Percentiles rank a stretch among this genome's conserved stretches.
These are phyloP conservation scores for Scomber japonicus DNA, from an alignment of 2,113 vertebrate species.

Conservation along the genomic window DNA sequence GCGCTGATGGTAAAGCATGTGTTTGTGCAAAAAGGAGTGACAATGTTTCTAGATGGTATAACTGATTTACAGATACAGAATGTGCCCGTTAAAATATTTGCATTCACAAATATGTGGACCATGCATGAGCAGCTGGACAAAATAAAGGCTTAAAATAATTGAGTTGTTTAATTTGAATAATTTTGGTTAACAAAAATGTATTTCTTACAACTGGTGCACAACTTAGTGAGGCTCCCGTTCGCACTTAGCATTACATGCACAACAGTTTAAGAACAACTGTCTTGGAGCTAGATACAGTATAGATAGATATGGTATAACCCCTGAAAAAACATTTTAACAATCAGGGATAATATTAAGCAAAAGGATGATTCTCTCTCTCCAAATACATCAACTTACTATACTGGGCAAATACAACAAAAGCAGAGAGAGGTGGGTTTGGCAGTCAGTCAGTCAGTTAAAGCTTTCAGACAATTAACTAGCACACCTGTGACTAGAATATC, in stretches of 20 bases:
- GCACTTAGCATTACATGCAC: not conserved
- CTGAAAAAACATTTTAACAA: not conserved
- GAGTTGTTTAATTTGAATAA: too few relatives aligned
- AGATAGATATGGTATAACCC: not conserved
- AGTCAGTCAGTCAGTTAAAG: not conserved
- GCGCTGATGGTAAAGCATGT: too few relatives aligned
- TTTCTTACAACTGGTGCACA: not conserved
- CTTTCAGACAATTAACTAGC: slow-evolving; percentile 42
- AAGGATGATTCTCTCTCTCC: too few relatives aligned
- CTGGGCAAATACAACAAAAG: slow-evolving; percentile 48
- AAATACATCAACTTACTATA: slow-evolving; percentile 29
- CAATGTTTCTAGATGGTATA: too few relatives aligned
- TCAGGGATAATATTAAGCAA: too few relatives aligned
- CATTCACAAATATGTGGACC: too few relatives aligned
- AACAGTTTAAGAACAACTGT: slow-evolving; percentile 18
- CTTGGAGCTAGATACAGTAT: not conserved
- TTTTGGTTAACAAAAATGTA: too few relatives aligned
- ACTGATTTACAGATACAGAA: too few relatives aligned
- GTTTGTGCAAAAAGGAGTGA: too few relatives aligned
- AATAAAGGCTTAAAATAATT: too few relatives aligned
- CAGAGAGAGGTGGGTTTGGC: slow-evolving; percentile 10
- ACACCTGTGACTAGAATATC: slow-evolving; percentile 39
- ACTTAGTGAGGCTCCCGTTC: not conserved
- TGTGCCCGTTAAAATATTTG: too few relatives aligned
- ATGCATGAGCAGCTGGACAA: too few relatives aligned